Evolutionary conservation across 2,113 vertebrate species (phyloP).

Genomic region (Neodon shergylaensis): DNA sequence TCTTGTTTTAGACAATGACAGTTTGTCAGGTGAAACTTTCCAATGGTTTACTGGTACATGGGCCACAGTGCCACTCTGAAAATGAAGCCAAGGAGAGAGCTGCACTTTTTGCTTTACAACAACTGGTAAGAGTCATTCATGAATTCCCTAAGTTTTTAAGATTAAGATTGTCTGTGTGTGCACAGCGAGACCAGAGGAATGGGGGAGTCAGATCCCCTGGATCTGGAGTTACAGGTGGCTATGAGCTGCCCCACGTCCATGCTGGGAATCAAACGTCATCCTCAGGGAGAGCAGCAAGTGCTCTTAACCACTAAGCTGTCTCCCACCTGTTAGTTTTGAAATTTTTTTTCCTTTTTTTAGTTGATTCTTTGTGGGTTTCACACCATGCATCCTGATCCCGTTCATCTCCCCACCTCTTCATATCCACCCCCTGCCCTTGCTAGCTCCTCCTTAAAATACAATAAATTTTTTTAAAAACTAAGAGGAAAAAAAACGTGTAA

Average conservation of each 20-base stretch:
- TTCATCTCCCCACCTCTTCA: background rate
- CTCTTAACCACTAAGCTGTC: background rate
- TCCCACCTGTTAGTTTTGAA: background rate
- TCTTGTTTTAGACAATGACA: conserved; percentile 88
- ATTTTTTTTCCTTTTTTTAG: background rate
- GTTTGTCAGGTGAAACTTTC: conserved; percentile 96
- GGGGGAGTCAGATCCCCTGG: background rate
- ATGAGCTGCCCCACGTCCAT: background rate
- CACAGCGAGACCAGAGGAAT: background rate
- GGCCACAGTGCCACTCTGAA: conserved; percentile 95
- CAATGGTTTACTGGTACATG: conserved; percentile 92
- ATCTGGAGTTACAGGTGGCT: background rate
- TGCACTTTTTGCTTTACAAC: conserved; percentile 93
- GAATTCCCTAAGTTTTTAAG: background rate
- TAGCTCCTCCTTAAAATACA: background rate
- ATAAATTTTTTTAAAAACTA: background rate
- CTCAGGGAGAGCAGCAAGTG: background rate
- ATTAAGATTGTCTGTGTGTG: background rate
- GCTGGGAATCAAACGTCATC: background rate
- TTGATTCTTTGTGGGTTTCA: background rate
- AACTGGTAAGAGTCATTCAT: conserved; percentile 88
- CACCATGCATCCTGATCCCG: background rate
- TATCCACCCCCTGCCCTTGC: background rate
- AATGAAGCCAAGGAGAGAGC: conserved; percentile 97
- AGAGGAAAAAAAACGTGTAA: background rate